Evolutionary conservation across 2,113 vertebrate genomes (phyloP), one percentile per base, ranked within the genome.

Genomic region (Smithornis capensis): DNA sequence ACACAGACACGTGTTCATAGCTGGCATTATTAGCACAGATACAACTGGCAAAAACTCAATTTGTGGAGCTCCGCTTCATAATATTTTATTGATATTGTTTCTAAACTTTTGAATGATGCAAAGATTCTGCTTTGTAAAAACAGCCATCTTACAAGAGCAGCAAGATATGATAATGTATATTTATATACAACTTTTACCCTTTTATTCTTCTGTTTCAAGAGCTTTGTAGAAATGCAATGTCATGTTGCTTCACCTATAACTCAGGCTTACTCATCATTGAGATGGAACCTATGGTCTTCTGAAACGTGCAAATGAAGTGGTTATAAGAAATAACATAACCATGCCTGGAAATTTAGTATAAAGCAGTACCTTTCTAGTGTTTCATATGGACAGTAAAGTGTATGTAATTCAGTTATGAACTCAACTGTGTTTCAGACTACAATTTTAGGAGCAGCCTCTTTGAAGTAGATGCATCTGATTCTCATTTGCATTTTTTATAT

Each of bases 401-500:
- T 81, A 28, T 75, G 70, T 69, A 87, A 84, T 85, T 91, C 47
- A 81, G 52, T n/a, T 38, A 64, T 31, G 29, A 78, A 18, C 12
- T 68, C 74, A 45, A n/a, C n/a, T 19, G 3, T 42, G n/a, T 59
- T 87, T 81, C 65, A 52, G n/a, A 73, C 18, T 40, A 7, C 38
- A 52, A 9, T 73, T 87, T 38, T 40, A 76, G 47, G 69, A 83
- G 38, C 12, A 44, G 47, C 13, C 10, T 87, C 77, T 92, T 95
- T 93, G 95, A 93, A 89, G 85, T 79, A 49, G n/a, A 22, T 55
- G 7, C 62, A 40, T 71, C n/a, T 50, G 52, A 70, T 92, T 75
- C 50, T 86, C 27, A 68, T 92, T 94, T 94, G 29, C 77, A 71
- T 85, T 63, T 95, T 85, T 73, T 83, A 80, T 65, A 19, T 57